Evolutionary conservation across 1,140 invertebrate genomes (phyloP).

Genomic region (Pseudoatta argentina): DNA sequence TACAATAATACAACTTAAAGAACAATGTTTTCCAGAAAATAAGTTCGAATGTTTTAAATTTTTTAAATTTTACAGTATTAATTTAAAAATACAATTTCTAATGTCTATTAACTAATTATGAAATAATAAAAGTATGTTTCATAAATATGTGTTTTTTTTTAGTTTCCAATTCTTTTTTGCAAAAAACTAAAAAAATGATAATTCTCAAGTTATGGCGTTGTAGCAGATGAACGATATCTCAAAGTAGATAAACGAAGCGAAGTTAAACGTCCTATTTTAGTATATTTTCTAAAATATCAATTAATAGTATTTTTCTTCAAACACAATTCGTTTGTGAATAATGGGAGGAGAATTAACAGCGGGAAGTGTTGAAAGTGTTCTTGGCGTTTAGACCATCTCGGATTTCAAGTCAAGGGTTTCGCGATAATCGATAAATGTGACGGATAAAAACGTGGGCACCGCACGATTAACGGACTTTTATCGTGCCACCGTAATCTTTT

Average conservation of each 20-base stretch:
- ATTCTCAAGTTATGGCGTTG: too few species aligned
- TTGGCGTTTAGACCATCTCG: background rate
- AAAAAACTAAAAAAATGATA: too few species aligned
- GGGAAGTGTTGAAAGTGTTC: background rate
- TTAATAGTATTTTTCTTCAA: background rate
- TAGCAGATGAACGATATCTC: background rate
- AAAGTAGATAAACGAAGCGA: background rate
- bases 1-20: too few species aligned
- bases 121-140: too few species aligned
- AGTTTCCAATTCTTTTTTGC: too few species aligned
- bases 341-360: background rate
- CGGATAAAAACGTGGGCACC: conserved; percentile 24
- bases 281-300: background rate
- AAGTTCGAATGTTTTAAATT: too few species aligned
- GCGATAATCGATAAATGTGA: conserved; percentile 25
- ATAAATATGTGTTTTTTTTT: too few species aligned
- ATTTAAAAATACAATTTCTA: too few species aligned
- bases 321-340: conserved; percentile 4
- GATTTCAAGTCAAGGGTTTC: background rate
- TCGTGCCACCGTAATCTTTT: conserved; percentile 51
- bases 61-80: too few species aligned
- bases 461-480: conserved; percentile 55
- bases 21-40: too few species aligned
- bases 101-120: too few species aligned
- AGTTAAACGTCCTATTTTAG: background rate